A percentile compares a stretch with the other conserved stretches of the same genome.
These are phyloP conservation scores for Nixonia krombeini DNA, from an alignment of 1,140 invertebrate genomes.

Conservation along the genomic window DNA sequence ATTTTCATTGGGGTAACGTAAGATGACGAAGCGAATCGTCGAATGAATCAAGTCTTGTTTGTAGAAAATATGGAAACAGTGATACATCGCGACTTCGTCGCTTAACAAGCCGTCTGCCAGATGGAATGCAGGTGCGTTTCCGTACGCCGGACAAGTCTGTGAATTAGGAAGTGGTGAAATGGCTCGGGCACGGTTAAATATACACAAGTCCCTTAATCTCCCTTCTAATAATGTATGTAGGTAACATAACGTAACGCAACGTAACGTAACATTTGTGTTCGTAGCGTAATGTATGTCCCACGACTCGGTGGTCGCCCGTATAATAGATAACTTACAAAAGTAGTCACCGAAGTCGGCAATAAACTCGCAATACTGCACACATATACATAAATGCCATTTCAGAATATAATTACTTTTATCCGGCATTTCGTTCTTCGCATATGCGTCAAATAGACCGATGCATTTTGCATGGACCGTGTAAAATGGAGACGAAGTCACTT, in stretches of 20 bases:
- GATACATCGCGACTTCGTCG: slow-evolving; percentile 23
- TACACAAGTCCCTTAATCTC: slow-evolving; percentile 37
- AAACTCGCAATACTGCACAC: slow-evolving; percentile 22
- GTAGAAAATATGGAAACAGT: slow-evolving; percentile 29
- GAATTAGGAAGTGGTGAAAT: slow-evolving; percentile 54
- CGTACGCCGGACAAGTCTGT: slow-evolving; percentile 37
- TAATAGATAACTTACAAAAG: slow-evolving; percentile 49
- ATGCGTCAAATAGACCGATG: too few relatives aligned
- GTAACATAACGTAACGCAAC: slow-evolving; percentile 44
- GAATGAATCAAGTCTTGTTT: slow-evolving; percentile 37
- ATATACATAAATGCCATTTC: background rate
- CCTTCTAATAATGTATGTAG: slow-evolving; percentile 52
- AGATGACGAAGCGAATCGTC: slow-evolving; percentile 31
- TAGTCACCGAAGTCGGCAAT: slow-evolving; percentile 26
- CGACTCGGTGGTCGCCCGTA: slow-evolving; percentile 48
- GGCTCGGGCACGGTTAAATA: slow-evolving; percentile 42
- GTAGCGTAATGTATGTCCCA: slow-evolving; percentile 39
- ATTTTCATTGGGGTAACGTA: slow-evolving; percentile 1
- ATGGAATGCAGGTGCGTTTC: slow-evolving; percentile 49
- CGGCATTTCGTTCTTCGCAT: background rate
- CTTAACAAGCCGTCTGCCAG: slow-evolving; percentile 40
- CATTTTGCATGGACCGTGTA: background rate
- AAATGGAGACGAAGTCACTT: background rate
- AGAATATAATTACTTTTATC: background rate
- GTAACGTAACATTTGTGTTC: slow-evolving; percentile 42